A percentile compares a stretch with the other conserved stretches of the same genome.
Evolutionary conservation across 2,113 vertebrate species (phyloP).

Genomic region (Dipodomys stephensi): DNA sequence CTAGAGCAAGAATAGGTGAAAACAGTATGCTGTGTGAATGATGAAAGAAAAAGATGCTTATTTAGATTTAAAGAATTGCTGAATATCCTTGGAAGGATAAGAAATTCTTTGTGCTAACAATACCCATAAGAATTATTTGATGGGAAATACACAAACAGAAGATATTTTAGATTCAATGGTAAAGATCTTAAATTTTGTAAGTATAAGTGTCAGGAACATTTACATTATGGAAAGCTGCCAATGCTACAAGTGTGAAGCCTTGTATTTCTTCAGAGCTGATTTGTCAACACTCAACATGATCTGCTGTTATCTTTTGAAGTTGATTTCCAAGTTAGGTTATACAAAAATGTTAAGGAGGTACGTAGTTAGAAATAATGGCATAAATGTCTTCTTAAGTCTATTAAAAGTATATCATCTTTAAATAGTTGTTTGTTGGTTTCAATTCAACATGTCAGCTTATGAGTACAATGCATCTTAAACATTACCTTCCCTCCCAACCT

Average conservation of each 20-base stretch:
- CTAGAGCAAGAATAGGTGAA: neutral
- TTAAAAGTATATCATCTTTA: no score
- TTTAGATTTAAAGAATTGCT: neutral
- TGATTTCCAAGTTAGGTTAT: neutral
- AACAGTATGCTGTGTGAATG: neutral
- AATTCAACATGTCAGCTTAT: no score
- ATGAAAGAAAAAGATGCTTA: neutral
- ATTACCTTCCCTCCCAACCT: no score
- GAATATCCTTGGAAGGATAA: neutral
- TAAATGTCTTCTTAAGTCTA: neutral
- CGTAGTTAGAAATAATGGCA: neutral
- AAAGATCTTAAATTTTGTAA: neutral
- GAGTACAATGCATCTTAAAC: no score
- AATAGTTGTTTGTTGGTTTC: no score
- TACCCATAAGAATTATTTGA: neutral
- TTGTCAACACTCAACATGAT: neutral
- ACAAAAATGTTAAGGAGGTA: neutral
- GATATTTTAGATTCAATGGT: neutral
- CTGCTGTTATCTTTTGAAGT: neutral
- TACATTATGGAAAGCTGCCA: neutral
- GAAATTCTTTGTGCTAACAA: neutral
- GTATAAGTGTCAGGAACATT: neutral
- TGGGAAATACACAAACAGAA: neutral
- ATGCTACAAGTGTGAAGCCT: neutral
- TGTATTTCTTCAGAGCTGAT: neutral